Percentiles rank a stretch among this genome's conserved stretches.
These are phyloP conservation scores for Hydropsyche tenuis DNA, from an alignment of 1,140 invertebrate species.

Conservation along the genomic window DNA sequence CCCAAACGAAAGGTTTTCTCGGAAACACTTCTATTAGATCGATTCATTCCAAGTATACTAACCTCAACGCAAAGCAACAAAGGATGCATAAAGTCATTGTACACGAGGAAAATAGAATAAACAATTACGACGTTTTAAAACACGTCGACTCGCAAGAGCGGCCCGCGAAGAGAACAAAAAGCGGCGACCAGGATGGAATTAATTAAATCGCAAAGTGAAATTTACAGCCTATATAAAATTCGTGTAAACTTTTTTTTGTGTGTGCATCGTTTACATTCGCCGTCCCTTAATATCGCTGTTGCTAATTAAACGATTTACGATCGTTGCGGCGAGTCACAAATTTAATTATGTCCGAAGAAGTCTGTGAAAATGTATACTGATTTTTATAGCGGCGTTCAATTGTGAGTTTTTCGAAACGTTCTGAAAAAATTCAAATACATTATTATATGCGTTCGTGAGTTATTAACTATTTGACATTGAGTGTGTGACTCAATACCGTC, in stretches of 20 bases:
- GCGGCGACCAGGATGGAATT: constrained; percentile 5
- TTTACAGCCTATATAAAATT: constrained; percentile 30
- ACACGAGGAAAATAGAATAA: not conserved
- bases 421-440: too few species aligned
- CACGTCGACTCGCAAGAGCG: not conserved
- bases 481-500: too few species aligned
- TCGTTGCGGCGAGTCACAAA: constrained; percentile 17
- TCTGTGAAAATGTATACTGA: not conserved
- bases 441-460: too few species aligned
- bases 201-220: constrained; percentile 36
- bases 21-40: not conserved
- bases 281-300: constrained; percentile 25
- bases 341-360: constrained; percentile 5
- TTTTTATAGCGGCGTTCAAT: too few species aligned
- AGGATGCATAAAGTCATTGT: not conserved
- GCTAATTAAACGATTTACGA: constrained; percentile 40
- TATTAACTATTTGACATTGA: too few species aligned
- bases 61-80: not conserved
- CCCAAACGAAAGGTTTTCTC: not conserved
- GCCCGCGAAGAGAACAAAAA: constrained; percentile 20
- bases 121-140: not conserved
- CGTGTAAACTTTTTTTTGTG: constrained; percentile 14
- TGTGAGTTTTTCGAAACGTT: too few species aligned
- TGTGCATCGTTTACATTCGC: not conserved
- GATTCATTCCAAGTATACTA: too few species aligned